Evolutionary conservation across 2,888 invertebrate species (phyloP), one percentile per base, ranked within the genome.

Genomic region (Sphaeridia pumilis): DNA sequence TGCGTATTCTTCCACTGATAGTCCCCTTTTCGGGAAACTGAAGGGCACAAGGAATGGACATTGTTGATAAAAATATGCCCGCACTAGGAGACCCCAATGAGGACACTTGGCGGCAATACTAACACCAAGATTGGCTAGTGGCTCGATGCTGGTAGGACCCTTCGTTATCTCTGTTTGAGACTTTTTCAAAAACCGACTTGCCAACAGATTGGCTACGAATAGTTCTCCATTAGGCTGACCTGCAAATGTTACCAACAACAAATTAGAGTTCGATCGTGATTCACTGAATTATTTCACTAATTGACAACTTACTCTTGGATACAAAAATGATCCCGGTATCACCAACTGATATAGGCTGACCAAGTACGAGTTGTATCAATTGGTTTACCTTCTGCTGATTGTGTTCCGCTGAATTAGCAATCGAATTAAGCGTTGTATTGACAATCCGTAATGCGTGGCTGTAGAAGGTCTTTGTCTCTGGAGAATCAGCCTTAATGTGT

Each of bases 21-120:
- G 48, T 26, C 59, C 46, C 7, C 57, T 51, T 44, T 56, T 49
- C 7, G 64, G 64, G 35, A 57, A 59, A 46, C 55, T 63, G 44
- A 64, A 64, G 14, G 64, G 64, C 2, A 64, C 63, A 1, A 64
- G 57, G 24, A 63, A 64, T 2, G 64, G 64, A 42, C 64, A 63
- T 42, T 59, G 46, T 45, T 61, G 61, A 42, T 60, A 64, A 34
- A 64, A 57, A 43, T 61, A 46, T 1, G 60, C 60, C 25, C 60
- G 58, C 7, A 63, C 55, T 20, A 64, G 42, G 4, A 54, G 25
- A 1, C 57, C 61, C 58, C 56, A 60, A 2, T 45, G 38, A 5
- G 64, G 64, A 52, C 58, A 64, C 24, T 48, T 52, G 35, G 49
- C 56, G n/a, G 57, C 55, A 2, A 64, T 45, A n/a, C 49, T 35